phyloP scores from a whole-genome alignment of 1,140 invertebrate species.

The Neocloeon triangulifer region DNA sequence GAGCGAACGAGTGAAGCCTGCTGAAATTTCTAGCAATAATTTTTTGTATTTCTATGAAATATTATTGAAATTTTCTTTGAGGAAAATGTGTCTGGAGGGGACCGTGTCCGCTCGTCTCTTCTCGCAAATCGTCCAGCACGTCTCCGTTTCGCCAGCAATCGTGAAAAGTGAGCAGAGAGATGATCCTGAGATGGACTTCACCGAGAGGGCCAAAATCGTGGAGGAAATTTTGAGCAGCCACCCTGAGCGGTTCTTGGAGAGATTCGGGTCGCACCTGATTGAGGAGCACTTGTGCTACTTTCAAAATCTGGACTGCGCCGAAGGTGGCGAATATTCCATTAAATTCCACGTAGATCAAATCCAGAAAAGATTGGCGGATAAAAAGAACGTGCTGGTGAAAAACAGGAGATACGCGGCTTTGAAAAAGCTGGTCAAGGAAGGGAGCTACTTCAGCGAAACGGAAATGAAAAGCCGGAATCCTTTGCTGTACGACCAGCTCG shows the following conservation, averaged over 20 bases:
- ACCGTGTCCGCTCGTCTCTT: too few relatives aligned
- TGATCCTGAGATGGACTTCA: slow-evolving; percentile 39
- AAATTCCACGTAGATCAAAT: slow-evolving; percentile 30
- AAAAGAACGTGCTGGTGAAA: slow-evolving; percentile 25
- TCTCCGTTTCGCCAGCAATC: too few relatives aligned
- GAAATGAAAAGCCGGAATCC: slow-evolving; percentile 87
- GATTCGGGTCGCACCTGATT: slow-evolving; percentile 50
- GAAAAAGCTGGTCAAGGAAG: slow-evolving; percentile 39
- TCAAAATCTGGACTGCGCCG: slow-evolving; percentile 15
- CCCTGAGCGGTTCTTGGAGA: slow-evolving; percentile 39
- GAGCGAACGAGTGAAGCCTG: too few relatives aligned
- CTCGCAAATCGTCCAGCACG: too few relatives aligned
- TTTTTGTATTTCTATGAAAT: too few relatives aligned
- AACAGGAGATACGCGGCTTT: slow-evolving; percentile 68
- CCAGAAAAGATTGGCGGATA: slow-evolving; percentile 23
- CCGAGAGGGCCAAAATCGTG: slow-evolving; percentile 47
- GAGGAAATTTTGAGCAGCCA: slow-evolving; percentile 35
- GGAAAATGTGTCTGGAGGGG: too few relatives aligned
- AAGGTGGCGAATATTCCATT: slow-evolving; percentile 35
- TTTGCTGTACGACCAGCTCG: slow-evolving; percentile 64
- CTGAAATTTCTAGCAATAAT: too few relatives aligned
- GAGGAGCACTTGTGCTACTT: slow-evolving; percentile 44
- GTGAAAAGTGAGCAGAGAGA: slow-evolving; percentile 57
- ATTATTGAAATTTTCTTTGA: too few relatives aligned
- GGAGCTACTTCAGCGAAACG: slow-evolving; percentile 67